Percentiles rank a stretch among this genome's conserved stretches.
These are phyloP conservation scores for Notamacropus eugenii DNA, from an alignment of 2,797 vertebrate species.

Conservation along the genomic window DNA sequence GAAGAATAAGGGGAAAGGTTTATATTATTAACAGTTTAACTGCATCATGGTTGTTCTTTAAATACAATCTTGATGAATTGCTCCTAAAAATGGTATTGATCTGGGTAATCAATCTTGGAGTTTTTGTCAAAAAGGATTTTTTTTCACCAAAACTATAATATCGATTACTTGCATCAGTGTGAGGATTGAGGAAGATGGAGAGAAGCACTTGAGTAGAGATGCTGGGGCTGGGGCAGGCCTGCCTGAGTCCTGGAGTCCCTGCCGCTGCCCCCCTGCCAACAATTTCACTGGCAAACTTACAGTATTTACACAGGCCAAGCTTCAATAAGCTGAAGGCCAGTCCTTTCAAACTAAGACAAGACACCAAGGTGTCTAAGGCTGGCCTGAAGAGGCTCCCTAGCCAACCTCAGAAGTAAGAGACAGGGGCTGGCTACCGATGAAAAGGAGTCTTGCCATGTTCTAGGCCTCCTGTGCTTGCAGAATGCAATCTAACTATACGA, in stretches of 20 bases:
- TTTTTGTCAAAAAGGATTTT: slow-evolving; percentile 71
- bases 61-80: slow-evolving; percentile 78
- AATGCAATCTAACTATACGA: not conserved
- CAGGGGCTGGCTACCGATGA: not conserved
- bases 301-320: not conserved
- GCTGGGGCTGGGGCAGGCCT: not conserved
- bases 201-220: slow-evolving; percentile 35
- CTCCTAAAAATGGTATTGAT: slow-evolving; percentile 73
- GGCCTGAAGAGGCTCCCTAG: not conserved
- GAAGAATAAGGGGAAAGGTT: slow-evolving; percentile 46
- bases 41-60: slow-evolving; percentile 73
- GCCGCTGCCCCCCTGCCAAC: not conserved
- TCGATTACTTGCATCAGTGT: slow-evolving; percentile 71
- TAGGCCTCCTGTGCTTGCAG: not conserved
- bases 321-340: not conserved
- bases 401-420: not conserved
- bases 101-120: slow-evolving; percentile 72
- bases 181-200: slow-evolving; percentile 30
- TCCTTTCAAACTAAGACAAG: not conserved
- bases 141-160: slow-evolving; percentile 61
- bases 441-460: not conserved
- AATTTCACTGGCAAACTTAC: not conserved
- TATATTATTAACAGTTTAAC: slow-evolving; percentile 75
- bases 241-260: not conserved
- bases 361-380: not conserved